These are phyloP conservation scores for Drosophila cognata DNA, from an alignment of 2,888 invertebrate species.

Conservation along the genomic window DNA sequence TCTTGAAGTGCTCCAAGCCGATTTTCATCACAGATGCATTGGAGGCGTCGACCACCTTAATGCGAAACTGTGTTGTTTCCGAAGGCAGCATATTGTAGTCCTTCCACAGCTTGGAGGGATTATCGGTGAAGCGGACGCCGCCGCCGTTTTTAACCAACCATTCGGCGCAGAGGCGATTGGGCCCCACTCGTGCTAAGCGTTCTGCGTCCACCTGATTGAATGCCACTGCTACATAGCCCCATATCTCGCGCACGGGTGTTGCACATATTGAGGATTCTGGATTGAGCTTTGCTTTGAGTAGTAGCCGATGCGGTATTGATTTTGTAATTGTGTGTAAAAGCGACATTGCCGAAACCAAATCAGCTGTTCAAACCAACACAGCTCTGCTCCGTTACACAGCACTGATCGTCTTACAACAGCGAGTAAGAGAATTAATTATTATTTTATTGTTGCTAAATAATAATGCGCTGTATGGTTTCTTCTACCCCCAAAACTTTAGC, in stretches of 20 bases:
- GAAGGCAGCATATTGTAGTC: constrained; percentile 92
- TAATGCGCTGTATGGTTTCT: constrained; percentile 1
- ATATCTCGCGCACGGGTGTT: constrained; percentile 50
- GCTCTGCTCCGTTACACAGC: constrained; percentile 29
- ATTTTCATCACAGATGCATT: constrained; percentile 92
- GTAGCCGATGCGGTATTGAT: constrained; percentile 18
- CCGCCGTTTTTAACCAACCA: constrained; percentile 98
- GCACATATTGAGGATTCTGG: neutral
- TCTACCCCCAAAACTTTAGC: neutral
- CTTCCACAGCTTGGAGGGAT: constrained; percentile 85
- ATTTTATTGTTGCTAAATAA: neutral
- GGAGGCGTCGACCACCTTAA: constrained; percentile 92
- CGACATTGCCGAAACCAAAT: constrained; percentile 44
- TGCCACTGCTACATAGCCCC: constrained; percentile 84
- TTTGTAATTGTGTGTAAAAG: constrained; percentile 35
- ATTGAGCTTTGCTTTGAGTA: neutral
- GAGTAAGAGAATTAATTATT: neutral
- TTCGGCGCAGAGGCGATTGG: constrained; percentile 95
- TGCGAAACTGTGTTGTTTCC: constrained; percentile 85
- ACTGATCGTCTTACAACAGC: constrained; percentile 30
- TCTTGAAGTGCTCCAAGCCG: constrained; percentile 93
- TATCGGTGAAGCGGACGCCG: constrained; percentile 89
- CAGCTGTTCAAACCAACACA: constrained; percentile 38
- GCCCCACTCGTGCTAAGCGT: constrained; percentile 89
- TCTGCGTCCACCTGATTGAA: constrained; percentile 90